Evolutionary conservation across 2,888 invertebrate genomes (phyloP), one percentile per base, ranked within the genome.

Genomic region (Theristus sp.): DNA sequence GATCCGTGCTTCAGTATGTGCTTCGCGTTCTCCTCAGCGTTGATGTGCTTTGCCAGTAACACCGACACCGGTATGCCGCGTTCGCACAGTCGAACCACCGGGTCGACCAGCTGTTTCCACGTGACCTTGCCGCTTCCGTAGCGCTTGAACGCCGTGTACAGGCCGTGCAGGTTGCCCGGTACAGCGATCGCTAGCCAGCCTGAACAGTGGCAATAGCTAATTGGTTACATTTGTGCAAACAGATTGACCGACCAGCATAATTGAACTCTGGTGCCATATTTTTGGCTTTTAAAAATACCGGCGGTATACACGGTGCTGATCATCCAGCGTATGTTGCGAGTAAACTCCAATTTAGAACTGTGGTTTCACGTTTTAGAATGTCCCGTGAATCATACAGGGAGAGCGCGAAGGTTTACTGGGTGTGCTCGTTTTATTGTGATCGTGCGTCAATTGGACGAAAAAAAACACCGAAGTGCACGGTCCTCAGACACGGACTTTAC

Each of bases 161-260:
- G 57, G 1, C 71, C 71, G 59, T 68, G 67, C 6, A 71, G 60
- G 56, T 70, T 70, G 2, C 71, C 71, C 1, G 71, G 70, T 6
- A 71, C 69, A 0, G 67, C 71, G 2, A 71, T 62, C 0, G 72
- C 70, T 52, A 62, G 57, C 71, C 71, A 71, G 13, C 70, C 70
- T 69, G 22, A 28, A 57, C 10, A 47, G 29, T 25, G 38, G n/a
- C n/a, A n/a, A n/a, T n/a, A n/a, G n/a, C n/a, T n/a, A n/a, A n/a
- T n/a, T n/a, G n/a, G n/a, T n/a, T n/a, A n/a, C n/a, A n/a, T n/a
- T n/a, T n/a, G n/a, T n/a, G n/a, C n/a, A n/a, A n/a, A n/a, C n/a
- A n/a, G n/a, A n/a, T n/a, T n/a, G n/a, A n/a, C n/a, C n/a, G n/a
- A n/a, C n/a, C n/a, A n/a, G n/a, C n/a, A n/a, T n/a, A n/a, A n/a